Conservation (phyloP, 1,140 invertebrate species). For the Platorchestia sp. region DNA sequence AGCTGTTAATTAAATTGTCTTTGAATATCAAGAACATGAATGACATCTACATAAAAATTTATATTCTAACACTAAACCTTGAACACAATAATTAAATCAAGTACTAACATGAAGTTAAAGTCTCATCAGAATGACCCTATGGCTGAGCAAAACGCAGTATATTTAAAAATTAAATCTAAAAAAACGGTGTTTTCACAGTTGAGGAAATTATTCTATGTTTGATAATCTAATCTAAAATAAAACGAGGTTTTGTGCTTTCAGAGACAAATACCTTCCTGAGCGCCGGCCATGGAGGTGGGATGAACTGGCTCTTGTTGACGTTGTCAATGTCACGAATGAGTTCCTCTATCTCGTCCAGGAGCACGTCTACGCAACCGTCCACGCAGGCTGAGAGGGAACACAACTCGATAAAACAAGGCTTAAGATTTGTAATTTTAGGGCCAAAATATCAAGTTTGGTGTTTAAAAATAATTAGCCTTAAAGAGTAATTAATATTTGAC, state of each 20-base stretch:
- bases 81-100: neutral
- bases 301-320: conserved; percentile 76
- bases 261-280: conserved; percentile 56
- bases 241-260: neutral
- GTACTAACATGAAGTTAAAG: too few species aligned
- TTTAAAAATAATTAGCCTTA: neutral
- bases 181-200: too few species aligned
- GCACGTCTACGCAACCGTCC: conserved; percentile 88
- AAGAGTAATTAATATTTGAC: neutral
- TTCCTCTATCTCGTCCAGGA: conserved; percentile 81
- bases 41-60: neutral
- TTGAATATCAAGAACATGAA: neutral
- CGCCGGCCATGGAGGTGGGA: conserved; percentile 79
- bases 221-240: neutral
- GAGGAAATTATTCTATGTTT: neutral
- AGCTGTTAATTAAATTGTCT: too few species aligned
- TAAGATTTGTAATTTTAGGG: too few species aligned
- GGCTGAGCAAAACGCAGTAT: neutral
- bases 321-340: conserved; percentile 75
- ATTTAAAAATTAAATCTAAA: neutral
- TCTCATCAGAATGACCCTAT: neutral
- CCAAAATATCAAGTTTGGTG: conserved; percentile 43
- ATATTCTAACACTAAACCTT: neutral
- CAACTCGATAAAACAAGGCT: too few species aligned
- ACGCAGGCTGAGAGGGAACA: conserved; percentile 84